These are phyloP conservation scores for Dendrocincla tyrannina DNA, from an alignment of 2,797 vertebrate genomes.

Conservation along the genomic window DNA sequence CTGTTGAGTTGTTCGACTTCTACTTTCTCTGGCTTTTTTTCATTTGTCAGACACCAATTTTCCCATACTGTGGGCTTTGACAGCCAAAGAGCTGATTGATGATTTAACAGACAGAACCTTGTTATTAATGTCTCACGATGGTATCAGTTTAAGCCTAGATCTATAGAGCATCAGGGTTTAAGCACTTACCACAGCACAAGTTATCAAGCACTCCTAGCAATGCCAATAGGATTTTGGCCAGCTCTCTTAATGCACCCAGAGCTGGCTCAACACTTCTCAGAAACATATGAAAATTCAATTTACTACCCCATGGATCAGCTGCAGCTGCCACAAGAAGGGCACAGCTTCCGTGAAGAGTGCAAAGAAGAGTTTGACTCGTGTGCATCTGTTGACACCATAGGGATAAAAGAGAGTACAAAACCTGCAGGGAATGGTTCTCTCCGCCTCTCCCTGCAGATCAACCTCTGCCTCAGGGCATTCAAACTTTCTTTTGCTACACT, in stretches of 20 bases:
- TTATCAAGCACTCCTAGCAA: neutral
- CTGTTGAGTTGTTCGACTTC: neutral
- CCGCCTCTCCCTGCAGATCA: too few relatives aligned
- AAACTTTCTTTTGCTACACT: neutral
- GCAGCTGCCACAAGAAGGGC: neutral
- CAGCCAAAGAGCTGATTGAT: neutral
- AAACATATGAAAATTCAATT: neutral
- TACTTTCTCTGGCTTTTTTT: conserved; percentile 4
- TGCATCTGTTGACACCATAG: neutral
- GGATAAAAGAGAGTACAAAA: neutral
- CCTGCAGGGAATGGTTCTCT: neutral
- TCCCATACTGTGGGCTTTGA: conserved; percentile 6
- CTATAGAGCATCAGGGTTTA: conserved; percentile 10
- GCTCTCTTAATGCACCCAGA: neutral
- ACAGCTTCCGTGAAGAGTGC: neutral
- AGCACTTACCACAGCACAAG: conserved; percentile 2
- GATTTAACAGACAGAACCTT: conserved; percentile 38
- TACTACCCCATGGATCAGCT: neutral
- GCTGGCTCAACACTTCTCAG: neutral
- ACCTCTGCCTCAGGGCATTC: neutral
- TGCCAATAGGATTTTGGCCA: conserved; percentile 6
- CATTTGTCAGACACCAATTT: conserved; percentile 29
- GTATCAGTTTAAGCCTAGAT: conserved; percentile 42
- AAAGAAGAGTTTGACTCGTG: neutral
- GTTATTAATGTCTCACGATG: conserved; percentile 14